Evolutionary conservation across 1,140 invertebrate genomes (phyloP), one percentile per base, ranked within the genome.

Genomic region (Bombus pascuorum): DNA sequence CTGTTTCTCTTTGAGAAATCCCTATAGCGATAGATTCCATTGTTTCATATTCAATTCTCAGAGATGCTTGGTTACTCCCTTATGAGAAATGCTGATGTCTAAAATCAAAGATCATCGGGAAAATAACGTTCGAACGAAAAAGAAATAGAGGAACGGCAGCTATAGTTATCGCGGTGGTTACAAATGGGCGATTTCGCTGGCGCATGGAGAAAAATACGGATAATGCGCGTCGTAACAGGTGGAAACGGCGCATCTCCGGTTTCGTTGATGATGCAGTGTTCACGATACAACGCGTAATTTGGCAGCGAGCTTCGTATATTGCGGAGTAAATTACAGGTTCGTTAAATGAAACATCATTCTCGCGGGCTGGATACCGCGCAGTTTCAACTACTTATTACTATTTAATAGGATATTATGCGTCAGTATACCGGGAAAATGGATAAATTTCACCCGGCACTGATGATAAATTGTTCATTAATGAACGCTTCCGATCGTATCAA

Each of bases 311-410:
- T 59, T 22, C 25, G n/a, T 13, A 76, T 39, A 34, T 59, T 28
- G 15, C 59, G 47, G 74, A 76, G 74, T 39, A 76, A 76, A 76
- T 76, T 76, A 76, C 53, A 62, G 74, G 74, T 62, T 62, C 74
- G 53, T 76, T 76, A 59, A 76, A 76, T 76, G 74, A 59, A 76
- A 76, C 74, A 76, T 76, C 74, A 76, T 59, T 76, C 34, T 25
- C 25, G 25, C 13, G 5, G 25, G 22, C 34, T 39, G 74, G 2
- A 28, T 32, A 34, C 47, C 34, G 9, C 13, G 34, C n/a, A 39
- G 39, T 53, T 39, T 76, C 74, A 22, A 25, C 74, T 59, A 76
- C 74, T 76, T 76, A 76, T 76, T 76, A 76, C 74, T 76, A 76
- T 76, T 76, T 76, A 76, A 76, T 76, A 76, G 74, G 47, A 37